These are phyloP conservation scores for Tridacna crocea DNA, from an alignment of 2,888 invertebrate genomes.

Conservation along the genomic window DNA sequence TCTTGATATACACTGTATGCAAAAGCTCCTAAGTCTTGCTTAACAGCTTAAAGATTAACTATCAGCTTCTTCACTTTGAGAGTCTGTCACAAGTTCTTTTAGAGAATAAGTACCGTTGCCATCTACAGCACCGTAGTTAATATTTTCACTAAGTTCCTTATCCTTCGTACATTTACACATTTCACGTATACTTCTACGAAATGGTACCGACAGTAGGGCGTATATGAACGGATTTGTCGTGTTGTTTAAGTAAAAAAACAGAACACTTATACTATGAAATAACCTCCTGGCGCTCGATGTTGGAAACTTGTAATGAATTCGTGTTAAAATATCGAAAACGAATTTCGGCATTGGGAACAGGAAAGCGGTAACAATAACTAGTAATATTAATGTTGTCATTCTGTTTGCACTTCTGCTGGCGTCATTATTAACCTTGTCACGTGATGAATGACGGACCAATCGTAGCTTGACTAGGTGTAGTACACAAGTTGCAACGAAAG, in stretches of 20 bases:
- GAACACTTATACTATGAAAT: neutral
- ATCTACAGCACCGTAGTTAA: neutral
- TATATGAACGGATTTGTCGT: conserved; percentile 25
- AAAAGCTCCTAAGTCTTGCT: too few relatives aligned
- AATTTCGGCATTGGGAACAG: conserved; percentile 23
- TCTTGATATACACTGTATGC: too few relatives aligned
- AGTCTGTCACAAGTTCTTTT: neutral
- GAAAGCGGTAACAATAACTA: conserved; percentile 15
- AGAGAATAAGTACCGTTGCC: neutral
- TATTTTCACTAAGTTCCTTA: neutral
- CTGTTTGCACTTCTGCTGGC: neutral
- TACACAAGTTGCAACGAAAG: conserved; percentile 1
- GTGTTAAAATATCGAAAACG: neutral
- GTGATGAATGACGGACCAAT: neutral
- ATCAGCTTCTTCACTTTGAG: too few relatives aligned
- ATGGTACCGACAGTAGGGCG: conserved; percentile 15
- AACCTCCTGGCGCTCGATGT: neutral
- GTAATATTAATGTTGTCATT: conserved; percentile 23
- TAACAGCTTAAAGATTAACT: too few relatives aligned
- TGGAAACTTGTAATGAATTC: neutral
- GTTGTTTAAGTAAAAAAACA: conserved; percentile 21
- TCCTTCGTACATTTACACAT: conserved; percentile 5
- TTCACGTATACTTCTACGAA: conserved; percentile 9
- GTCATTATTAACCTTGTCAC: neutral
- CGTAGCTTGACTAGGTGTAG: conserved; percentile 25